phyloP scores from a whole-genome alignment of 2,113 vertebrate genomes.

The Melanotaenia duboulayi region DNA sequence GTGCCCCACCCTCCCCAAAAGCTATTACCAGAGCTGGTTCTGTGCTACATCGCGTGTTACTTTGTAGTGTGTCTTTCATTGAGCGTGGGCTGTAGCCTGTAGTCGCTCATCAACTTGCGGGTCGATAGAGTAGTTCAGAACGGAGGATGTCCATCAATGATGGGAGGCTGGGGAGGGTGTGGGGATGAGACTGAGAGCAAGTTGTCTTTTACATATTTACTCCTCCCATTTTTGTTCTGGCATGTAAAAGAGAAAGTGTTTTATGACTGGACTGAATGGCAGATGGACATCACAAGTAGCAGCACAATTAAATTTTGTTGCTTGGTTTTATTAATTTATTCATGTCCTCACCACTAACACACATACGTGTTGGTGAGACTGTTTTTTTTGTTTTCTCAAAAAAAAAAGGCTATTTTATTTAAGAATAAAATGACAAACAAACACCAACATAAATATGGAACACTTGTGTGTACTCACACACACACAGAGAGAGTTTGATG shows the following conservation, averaged over 20 bases:
- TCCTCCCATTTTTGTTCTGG: constrained; percentile 16
- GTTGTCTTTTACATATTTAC: constrained; percentile 10
- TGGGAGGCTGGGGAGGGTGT: constrained; percentile 23
- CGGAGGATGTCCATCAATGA: constrained; percentile 53
- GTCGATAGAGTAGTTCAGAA: constrained; percentile 51
- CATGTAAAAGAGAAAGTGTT: constrained; percentile 22
- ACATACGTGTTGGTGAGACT: not conserved
- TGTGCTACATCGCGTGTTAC: constrained; percentile 44
- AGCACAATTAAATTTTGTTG: constrained; percentile 29
- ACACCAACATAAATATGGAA: constrained; percentile 6
- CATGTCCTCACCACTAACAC: not conserved
- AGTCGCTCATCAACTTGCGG: constrained; percentile 60
- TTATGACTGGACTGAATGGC: constrained; percentile 29
- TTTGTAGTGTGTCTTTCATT: constrained; percentile 49
- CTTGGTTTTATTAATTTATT: not conserved
- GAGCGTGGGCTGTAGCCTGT: constrained; percentile 34
- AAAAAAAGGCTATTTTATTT: not conserved
- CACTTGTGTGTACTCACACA: not conserved
- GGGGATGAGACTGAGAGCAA: constrained; percentile 22
- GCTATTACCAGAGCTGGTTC: constrained; percentile 57
- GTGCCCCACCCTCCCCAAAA: constrained; percentile 8
- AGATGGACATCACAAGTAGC: constrained; percentile 41
- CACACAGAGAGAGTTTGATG: constrained; percentile 33
- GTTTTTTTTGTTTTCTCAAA: not conserved
- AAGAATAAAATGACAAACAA: not conserved